Conservation (phyloP, 2,888 invertebrate genomes). For the Parascotia fuliginaria region DNA sequence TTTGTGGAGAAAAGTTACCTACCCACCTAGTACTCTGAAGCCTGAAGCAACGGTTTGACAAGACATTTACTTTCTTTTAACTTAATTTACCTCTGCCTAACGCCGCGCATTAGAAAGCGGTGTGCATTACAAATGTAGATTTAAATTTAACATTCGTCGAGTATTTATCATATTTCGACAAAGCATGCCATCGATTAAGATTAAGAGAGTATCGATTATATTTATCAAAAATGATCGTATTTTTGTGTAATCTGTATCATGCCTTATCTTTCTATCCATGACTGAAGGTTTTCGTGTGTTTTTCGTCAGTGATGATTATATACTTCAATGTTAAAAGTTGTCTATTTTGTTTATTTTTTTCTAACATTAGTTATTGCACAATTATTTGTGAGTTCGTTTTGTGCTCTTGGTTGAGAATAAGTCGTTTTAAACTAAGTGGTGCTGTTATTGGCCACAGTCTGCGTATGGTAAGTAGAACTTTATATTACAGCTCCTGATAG, state of each 20-base stretch:
- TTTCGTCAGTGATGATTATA: conserved; percentile 43
- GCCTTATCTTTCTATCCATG: conserved; percentile 46
- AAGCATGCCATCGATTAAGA: conserved; percentile 36
- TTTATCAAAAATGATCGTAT: conserved; percentile 54
- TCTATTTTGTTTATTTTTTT: conserved; percentile 26
- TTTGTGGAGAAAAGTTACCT: too few species aligned
- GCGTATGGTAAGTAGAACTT: conserved; percentile 19
- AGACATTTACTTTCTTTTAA: too few species aligned
- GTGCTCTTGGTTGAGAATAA: conserved; percentile 23
- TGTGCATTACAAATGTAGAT: neutral
- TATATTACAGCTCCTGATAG: neutral
- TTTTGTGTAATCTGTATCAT: conserved; percentile 55
- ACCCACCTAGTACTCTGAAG: too few species aligned
- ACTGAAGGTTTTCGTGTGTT: conserved; percentile 39
- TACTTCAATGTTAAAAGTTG: conserved; percentile 41
- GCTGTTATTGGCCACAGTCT: neutral
- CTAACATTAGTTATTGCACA: conserved; percentile 18
- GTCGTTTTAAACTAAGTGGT: conserved; percentile 16
- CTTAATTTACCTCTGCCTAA: too few species aligned
- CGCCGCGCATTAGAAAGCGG: too few species aligned
- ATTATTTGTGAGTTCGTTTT: conserved; percentile 20
- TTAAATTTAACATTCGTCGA: conserved; percentile 6
- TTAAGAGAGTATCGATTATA: conserved; percentile 50
- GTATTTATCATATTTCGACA: conserved; percentile 10
- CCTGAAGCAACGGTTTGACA: too few species aligned